These are phyloP conservation scores for Centropus bengalensis DNA, from an alignment of 2,113 vertebrate genomes.

Conservation along the genomic window DNA sequence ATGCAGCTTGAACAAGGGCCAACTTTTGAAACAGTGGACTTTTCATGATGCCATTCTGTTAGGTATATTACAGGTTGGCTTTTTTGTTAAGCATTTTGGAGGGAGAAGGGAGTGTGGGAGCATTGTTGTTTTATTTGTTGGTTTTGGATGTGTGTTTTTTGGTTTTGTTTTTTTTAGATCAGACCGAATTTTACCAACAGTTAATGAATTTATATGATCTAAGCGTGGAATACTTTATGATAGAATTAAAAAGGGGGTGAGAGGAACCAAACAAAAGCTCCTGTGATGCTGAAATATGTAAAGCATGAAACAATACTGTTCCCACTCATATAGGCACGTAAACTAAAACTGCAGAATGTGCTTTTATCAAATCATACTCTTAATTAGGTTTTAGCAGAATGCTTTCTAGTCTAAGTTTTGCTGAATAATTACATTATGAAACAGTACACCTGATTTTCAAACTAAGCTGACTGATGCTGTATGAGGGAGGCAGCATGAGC, in stretches of 20 bases:
- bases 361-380: conserved; percentile 67
- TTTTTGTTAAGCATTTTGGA: conserved; percentile 10
- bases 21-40: conserved; percentile 80
- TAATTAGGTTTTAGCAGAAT: conserved; percentile 69
- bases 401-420: conserved; percentile 51
- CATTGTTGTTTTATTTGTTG: no score
- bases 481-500: neutral
- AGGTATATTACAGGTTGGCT: conserved; percentile 30
- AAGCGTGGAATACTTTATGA: conserved; percentile 72
- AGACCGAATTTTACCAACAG: conserved; percentile 76
- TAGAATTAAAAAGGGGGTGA: conserved; percentile 53
- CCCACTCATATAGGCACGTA: conserved; percentile 2
- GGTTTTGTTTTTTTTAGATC: conserved; percentile 55
- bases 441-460: conserved; percentile 67
- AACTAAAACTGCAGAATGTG: conserved; percentile 41
- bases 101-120: no score
- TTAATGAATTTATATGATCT: conserved; percentile 86
- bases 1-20: conserved; percentile 93
- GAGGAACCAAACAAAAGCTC: neutral
- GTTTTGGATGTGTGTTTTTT: neutral
- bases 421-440: conserved; percentile 72
- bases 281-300: neutral
- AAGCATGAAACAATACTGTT: conserved; percentile 13
- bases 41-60: conserved; percentile 80
- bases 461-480: conserved; percentile 35